Evolutionary conservation across 2,888 invertebrate genomes (phyloP), one percentile per base, ranked within the genome.

Genomic region (Drosophila pegasa): DNA sequence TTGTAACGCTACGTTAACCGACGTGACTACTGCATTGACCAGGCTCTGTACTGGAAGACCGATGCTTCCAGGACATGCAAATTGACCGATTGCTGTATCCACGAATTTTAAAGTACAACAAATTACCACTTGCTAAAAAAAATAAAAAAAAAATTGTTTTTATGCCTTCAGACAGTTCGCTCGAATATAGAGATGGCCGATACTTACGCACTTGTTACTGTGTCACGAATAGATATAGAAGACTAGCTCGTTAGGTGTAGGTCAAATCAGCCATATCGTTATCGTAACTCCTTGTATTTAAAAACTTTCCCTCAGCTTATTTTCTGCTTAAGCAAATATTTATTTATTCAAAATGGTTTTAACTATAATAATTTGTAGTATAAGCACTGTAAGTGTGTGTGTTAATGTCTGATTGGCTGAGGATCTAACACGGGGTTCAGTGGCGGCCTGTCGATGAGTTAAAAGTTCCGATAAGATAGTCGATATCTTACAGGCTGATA

Each of bases 151-250:
- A 61, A 35, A 27, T 52, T 61, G 51, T 77, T 77, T 77, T 73
- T 72, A 58, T 62, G 51, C 58, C 67, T 40, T 67, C 55, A 51
- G 61, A 61, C 60, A 66, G 77, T 58, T 75, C 59, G 37, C 54
- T 65, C 40, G 48, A 74, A 54, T 52, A 47, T 75, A 77, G 77
- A 48, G 77, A 59, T 77, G 74, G 20, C 2, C 77, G 38, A 51
- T 58, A 76, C 22, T 16, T 50, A 37, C 57, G 9, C 10, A 55
- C 31, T 33, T 37, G 48, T 22, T 65, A 55, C 45, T 50, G 48
- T 45, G 56, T 72, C 74, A 76, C 72, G 56, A 71, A 29, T 40
- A 57, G 10, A 37, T 67, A 40, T n/a, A 18, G n/a, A n/a, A 31
- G 4, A 18, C 25, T 22, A 20, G 27, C 18, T 27, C 16, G 12